Evolutionary conservation across 1,140 invertebrate genomes (phyloP), one percentile per base, ranked within the genome.

Genomic region (Sycophila sp.): DNA sequence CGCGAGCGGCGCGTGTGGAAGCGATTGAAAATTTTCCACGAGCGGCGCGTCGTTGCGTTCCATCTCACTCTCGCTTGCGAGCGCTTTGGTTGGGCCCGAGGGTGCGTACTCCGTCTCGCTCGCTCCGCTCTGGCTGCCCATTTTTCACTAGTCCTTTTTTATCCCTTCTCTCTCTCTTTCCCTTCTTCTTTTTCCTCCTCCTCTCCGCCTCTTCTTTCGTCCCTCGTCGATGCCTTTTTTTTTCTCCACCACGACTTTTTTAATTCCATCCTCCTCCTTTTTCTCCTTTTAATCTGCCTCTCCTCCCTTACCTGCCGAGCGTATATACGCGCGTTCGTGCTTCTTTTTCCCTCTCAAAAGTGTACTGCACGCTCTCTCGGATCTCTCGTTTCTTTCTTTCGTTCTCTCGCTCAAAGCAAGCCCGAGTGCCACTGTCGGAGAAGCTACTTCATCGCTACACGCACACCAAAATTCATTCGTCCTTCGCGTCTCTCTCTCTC

Each of bases 81-180:
- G 82, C 81, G 81, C 79, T 83, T 77, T 80, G 76, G 69, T 55
- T 77, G 71, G 80, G 80, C 81, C 78, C 72, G 75, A 81, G 81
- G 82, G 79, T 78, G 73, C 81, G 77, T 74, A 80, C 82, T 84
- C 55, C n/a, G n/a, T 68, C 56, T n/a, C 42, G 19, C 22, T 51
- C 24, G 22, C 80, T 83, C 76, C n/a, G n/a, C n/a, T 77, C 78
- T 81, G 82, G 82, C 75, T 83, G 76, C 81, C 80, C 83, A 85
- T 85, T 86, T 86, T 86, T 86, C 84, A 85, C 82, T 69, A 80
- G 53, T 77, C 69, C 66, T 75, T 69, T 76, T 82, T 83, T 81
- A 78, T 81, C 24, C 32, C 17, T 71, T 55, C 36, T 51, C 28
- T 80, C 73, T 80, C 81, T 83, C 42, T 2, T 15, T 47, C 59